Evolutionary conservation across 1,140 invertebrate genomes (phyloP).

Genomic region (Archivesica marissinica): DNA sequence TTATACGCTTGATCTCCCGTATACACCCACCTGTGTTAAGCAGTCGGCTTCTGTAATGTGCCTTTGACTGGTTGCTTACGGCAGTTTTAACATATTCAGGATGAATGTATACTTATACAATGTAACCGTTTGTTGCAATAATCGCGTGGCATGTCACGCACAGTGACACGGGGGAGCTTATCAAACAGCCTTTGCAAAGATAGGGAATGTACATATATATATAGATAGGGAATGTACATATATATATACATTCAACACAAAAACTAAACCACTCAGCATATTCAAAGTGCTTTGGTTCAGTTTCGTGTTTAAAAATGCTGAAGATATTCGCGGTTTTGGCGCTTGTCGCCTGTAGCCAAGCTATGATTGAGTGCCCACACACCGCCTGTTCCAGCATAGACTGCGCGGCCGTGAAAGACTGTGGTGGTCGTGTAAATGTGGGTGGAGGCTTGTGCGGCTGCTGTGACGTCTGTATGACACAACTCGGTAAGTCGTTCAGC

Average conservation of each 20-base stretch:
- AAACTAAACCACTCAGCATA: neutral
- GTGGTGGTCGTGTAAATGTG: conserved; percentile 40
- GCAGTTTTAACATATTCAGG: too few species aligned
- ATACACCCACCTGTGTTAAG: too few species aligned
- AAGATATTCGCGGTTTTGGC: conserved; percentile 3
- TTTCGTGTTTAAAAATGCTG: conserved; percentile 17
- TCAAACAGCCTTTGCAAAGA: neutral
- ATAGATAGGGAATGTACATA: neutral
- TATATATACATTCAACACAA: neutral
- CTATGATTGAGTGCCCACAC: conserved; percentile 35
- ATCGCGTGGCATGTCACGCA: neutral
- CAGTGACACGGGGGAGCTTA: neutral
- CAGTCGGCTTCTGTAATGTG: too few species aligned
- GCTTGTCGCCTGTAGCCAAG: conserved; percentile 1
- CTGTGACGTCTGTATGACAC: conserved; percentile 63
- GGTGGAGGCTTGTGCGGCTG: conserved; percentile 67
- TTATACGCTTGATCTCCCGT: too few species aligned
- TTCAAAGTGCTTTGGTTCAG: neutral
- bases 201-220: neutral
- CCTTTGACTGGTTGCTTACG: too few species aligned
- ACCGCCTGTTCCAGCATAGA: conserved; percentile 21
- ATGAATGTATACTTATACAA: too few species aligned
- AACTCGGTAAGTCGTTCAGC: conserved; percentile 57
- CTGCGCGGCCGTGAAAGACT: conserved; percentile 7
- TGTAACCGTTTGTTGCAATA: too few species aligned